Evolutionary conservation across 2,888 invertebrate species (phyloP), one percentile per base, ranked within the genome.

Genomic region (Pristionchus japonicus): DNA sequence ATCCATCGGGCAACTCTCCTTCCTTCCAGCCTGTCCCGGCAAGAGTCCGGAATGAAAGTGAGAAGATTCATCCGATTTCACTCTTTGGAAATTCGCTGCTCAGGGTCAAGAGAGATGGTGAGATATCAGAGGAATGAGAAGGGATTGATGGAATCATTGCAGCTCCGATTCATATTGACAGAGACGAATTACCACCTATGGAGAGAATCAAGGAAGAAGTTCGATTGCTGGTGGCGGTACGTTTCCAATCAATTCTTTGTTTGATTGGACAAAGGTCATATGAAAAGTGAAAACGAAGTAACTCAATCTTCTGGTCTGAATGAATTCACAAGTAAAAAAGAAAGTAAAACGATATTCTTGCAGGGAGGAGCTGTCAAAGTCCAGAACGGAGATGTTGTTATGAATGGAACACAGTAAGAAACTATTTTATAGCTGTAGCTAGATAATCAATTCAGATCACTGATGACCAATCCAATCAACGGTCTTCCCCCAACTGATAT

Each of bases 311-410:
- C n/a, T n/a, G n/a, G n/a, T n/a, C n/a, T n/a, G n/a, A n/a, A n/a
- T n/a, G n/a, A n/a, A 67, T 27, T n/a, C 64, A 37, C 15, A 37
- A 37, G n/a, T 37, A 9, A 64, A 1, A 64, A 27, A 64, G 27
- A 64, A 70, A n/a, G n/a, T n/a, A n/a, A n/a, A n/a, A 31, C 1
- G 2, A 47, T 13, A 27, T 31, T 52, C 11, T 70, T 86, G 47
- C 37, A 86, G 86, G 86, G 86, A 31, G 86, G 86, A 9, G 86
- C 86, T 49, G 86, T 86, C 49, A 67, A 86, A 49, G 86, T 86
- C 3, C 77, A 77, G 43, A 83, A 52, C 34, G 52, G 82, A 52
- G 82, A 52, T 34, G 34, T 49, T 1, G 11, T 40, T 23, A 6
- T 40, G 40, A 77, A 47, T 27, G 77, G 47, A 20, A 43, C 77